Evolutionary conservation across 23 tunicate genomes (phyloP), one percentile per base, ranked within the genome.

Genomic region (Trididemnum nubilum): DNA sequence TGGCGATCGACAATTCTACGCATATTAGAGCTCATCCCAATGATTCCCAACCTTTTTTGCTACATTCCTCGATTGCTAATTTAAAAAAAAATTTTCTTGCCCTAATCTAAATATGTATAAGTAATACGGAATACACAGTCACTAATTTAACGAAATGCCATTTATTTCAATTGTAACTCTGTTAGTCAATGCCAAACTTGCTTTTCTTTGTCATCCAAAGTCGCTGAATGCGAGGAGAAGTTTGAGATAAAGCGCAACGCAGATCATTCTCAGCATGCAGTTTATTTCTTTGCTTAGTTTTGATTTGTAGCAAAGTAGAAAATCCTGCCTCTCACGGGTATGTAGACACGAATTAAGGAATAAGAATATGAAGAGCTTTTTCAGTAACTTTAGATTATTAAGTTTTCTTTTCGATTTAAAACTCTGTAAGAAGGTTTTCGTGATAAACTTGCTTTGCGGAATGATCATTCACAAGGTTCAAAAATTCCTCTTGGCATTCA

Each of bases 401-500:
- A 37, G 44, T 76, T 58, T 76, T 73, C 83, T 76, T 76, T 64
- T 18, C 61, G 33, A 77, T 52, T 76, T 82, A 85, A 32, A 85
- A 85, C 60, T 85, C 82, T 1, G 83, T 0, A n/a, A 85, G 79
- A n/a, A n/a, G n/a, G n/a, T n/a, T n/a, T n/a, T n/a, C n/a, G n/a
- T n/a, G n/a, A n/a, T n/a, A n/a, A n/a, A 33, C 52, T 61, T 77
- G 74, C 38, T 70, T 64, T 36, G 85, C 91, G 39, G 75, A 58
- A 61, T 86, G 82, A 40, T 87, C 92, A 82, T 74, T 44, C 1
- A 38, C 22, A n/a, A 87, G 86, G 59, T 87, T 87, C 25, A 82
- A 64, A 65, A 82, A 76, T 87, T 87, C 87, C 34, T 87, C 83
- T 73, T 81, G 86, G 35, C 76, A 65, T 52, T 86, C 90, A 51